Base-by-base conservation (phyloP, 2,888 invertebrate species). In the Stomorhina lunata region DNA sequence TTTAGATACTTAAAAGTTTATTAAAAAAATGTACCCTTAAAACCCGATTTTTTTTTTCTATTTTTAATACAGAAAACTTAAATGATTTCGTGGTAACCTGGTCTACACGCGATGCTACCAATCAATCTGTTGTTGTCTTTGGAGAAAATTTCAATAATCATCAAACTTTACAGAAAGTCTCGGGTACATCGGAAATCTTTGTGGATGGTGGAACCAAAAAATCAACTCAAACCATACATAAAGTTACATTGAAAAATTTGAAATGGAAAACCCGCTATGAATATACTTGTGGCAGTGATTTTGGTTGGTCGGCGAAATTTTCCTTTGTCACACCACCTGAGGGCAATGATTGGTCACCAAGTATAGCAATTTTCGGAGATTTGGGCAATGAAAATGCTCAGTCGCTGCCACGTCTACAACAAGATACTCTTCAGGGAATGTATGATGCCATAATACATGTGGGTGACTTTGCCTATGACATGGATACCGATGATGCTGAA, bases 391-490 rank as follows among this genome's bases (percentile, higher is more conserved):
- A 94, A 86, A 98, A 98, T 91, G 97, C 98, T 0, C 92, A 94
- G 92, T 97, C 98, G 0, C 92, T 99, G 80, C 93, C 95, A 0
- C 93, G 96, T 80, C 91, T 99, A 2, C 97, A 98, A 92, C 93
- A 95, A 87, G 98, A 98, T 88, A 93, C 96, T 0, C 95, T 97
- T 88, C 92, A 93, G 29, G 95, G 94, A 9, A 92, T 95, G 90
- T 98, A 97, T 90, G 97, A 98, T 93, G 94, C 96, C 63, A 94
- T 97, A 65, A 93, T 98, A 69, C 98, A 98, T 92, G 96, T 98
- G 63, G 98, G 98, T 0, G 98, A 98, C 92, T 97, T 98, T 92
- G 98, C 98, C 0, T 98, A 98, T 91, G 97, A 98, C 91, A 96
- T 98, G 97, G 93, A 97, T 90, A 92, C 94, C 84, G 92, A 96